Base-by-base conservation (phyloP, 2,113 vertebrate genomes). In the Taxidea taxus region DNA sequence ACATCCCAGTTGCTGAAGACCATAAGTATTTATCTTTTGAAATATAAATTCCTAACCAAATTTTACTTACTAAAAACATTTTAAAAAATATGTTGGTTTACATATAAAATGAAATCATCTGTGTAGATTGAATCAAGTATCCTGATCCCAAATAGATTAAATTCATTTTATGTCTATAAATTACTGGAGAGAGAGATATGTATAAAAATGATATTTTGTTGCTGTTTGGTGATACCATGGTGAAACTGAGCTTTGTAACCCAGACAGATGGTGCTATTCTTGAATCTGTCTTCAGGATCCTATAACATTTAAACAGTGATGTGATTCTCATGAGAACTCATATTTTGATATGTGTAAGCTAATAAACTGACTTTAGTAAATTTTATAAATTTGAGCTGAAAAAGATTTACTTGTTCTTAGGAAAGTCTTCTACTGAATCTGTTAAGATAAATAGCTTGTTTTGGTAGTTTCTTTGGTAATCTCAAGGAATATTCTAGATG, bases 181-280 rank as follows among this genome's bases (percentile, higher is more conserved):
- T 77, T 92, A 97, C 87, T 96, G 20, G 92, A 96, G 93, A 54
- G 51, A 92, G 78, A 90, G 72, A 96, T 58, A 47, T 3, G 68
- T 95, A 96, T 89, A 94, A 96, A 95, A 60, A 42, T 87, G 94
- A 31, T 98, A 75, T 87, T 98, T 97, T 97, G 39, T 97, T 97
- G 93, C 97, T 96, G 56, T 90, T 95, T 83, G 96, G 96, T 95
- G 95, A 93, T 95, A 82, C 88, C 87, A 81, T 96, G 87, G 97
- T 94, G 97, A 95, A 97, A 82, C 81, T 97, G 94, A 97, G 95
- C 62, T 56, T 97, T 97, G 82, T 27, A 97, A 93, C 92, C 96
- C 96, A 98, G 98, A 95, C 98, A 98, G 98, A 98, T 98, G 98
- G 98, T 98, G 95, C 97, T 98, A 89, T 97, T 98, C 97, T 98